These are phyloP conservation scores for Cryptocephalus primarius DNA, from an alignment of 2,888 invertebrate species.

Conservation along the genomic window DNA sequence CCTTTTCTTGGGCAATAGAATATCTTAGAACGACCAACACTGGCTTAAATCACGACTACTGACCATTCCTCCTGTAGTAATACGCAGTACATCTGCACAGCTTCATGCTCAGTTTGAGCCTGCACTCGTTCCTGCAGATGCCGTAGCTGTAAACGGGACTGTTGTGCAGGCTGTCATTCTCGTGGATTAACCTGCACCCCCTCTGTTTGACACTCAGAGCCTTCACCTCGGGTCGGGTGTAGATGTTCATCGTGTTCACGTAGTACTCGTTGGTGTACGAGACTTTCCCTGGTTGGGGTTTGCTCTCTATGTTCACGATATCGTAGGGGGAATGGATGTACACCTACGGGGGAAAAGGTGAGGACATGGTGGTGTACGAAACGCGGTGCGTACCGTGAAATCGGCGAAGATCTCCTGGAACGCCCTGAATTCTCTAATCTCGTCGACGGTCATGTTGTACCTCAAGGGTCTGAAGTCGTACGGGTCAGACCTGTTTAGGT, in stretches of 20 bases:
- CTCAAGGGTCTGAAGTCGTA: slow-evolving; percentile 3
- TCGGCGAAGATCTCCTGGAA: neutral
- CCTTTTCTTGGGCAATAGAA: no score
- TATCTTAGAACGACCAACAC: no score
- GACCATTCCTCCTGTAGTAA: slow-evolving; percentile 27
- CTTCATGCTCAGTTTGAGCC: slow-evolving; percentile 25
- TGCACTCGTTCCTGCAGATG: slow-evolving; percentile 31
- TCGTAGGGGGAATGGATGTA: slow-evolving; percentile 19
- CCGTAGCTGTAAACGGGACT: slow-evolving; percentile 30
- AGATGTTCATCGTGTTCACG: neutral
- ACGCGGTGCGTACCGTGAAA: no score
- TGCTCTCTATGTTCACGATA: slow-evolving; percentile 15
- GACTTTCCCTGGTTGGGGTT: neutral
- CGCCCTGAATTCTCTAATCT: neutral
- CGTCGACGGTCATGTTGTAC: neutral
- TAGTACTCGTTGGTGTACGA: neutral
- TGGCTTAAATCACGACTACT: neutral
- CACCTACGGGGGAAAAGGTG: slow-evolving; percentile 12
- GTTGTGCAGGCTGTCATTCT: slow-evolving; percentile 23
- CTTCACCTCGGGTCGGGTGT: slow-evolving; percentile 1
- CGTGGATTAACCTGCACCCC: slow-evolving; percentile 24
- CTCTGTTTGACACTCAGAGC: slow-evolving; percentile 20
- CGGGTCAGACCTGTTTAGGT: slow-evolving; percentile 5
- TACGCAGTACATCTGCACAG: slow-evolving; percentile 33
- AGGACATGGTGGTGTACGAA: neutral